A percentile compares a stretch with the other conserved stretches of the same genome.
Conservation (phyloP, 2,888 invertebrate species). For the Tetragonisca angustula region DNA sequence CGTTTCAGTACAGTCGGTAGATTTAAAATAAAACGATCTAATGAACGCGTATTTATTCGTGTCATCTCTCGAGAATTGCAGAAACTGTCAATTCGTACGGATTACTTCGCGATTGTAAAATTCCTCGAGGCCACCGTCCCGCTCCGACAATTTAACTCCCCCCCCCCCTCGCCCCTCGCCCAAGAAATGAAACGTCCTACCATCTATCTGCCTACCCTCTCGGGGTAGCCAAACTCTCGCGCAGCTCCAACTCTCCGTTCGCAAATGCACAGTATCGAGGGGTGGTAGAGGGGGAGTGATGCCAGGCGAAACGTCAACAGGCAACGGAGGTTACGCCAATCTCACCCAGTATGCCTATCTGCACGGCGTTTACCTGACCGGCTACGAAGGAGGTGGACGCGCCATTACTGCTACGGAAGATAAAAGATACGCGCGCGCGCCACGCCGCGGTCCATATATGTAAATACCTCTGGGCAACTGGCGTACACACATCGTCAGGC, state of each 20-base stretch:
- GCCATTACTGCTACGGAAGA: conserved; percentile 78
- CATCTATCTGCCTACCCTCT: too few species aligned
- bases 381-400: conserved; percentile 75
- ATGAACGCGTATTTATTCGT: too few species aligned
- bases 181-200: too few species aligned
- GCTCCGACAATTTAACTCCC: too few species aligned
- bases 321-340: conserved; percentile 68
- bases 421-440: conserved; percentile 82
- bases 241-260: not conserved
- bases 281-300: conserved; percentile 25
- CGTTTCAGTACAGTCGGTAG: too few species aligned
- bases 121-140: too few species aligned
- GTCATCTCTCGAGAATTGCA: too few species aligned
- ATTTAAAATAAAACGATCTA: too few species aligned
- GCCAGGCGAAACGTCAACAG: conserved; percentile 48
- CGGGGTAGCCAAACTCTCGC: too few species aligned
- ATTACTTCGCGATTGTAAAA: too few species aligned
- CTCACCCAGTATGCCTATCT: conserved; percentile 77
- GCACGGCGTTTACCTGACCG: conserved; percentile 75
- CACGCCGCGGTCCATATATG: conserved; percentile 83
- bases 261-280: not conserved
- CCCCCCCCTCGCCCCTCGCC: too few species aligned
- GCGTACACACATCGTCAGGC: conserved; percentile 69
- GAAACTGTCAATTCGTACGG: too few species aligned
- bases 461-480: conserved; percentile 82